Base-by-base conservation (phyloP, 2,113 vertebrate genomes). In the Pavo muticus region DNA sequence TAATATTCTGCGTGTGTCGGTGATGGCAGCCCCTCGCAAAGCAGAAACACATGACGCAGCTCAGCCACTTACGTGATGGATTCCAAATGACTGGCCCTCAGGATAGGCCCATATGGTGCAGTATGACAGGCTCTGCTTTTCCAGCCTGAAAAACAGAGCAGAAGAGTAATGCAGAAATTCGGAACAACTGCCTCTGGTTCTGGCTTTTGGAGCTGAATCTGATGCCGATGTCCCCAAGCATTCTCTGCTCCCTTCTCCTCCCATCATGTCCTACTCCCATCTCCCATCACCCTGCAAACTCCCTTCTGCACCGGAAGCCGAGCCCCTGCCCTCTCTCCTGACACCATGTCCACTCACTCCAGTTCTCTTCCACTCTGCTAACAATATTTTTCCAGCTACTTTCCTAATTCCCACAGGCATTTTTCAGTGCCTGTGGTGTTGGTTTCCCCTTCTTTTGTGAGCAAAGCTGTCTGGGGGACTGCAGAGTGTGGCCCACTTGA, bases 1-100 rank as follows among this genome's bases (percentile, higher is more conserved):
- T 91, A 78, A 87, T 88, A 92, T 81, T 92, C 93, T 11, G 27
- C 42, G 47, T 39, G 70, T 70, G 47, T 87, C 0, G 0, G 76
- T 50, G 57, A 59, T 9, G 42, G 73, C 87, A 87, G 81, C n/a
- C 35, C 42, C 39, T 81, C 35, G 42, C 65, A 68, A 14, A 37
- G 80, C 84, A 94, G 56, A 73, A 18, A 24, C 1, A 9, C 72
- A 64, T 1, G 0, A 30, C 0, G 6, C 73, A 91, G 69, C 56
- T 39, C 81, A 80, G 76, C 61, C 12, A 37, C 73, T 88, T 94
- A 20, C 3, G 73, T 73, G 94, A 92, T 0, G 11, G 80, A 84
- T 96, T 94, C 92, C 73, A 67, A 87, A 94, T 67, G 81, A 77
- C 87, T 91, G 90, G 69, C 87, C 95, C 92, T 89, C 81, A 93